Base-by-base conservation (phyloP, 2,113 vertebrate species). In the Scomber scombrus region DNA sequence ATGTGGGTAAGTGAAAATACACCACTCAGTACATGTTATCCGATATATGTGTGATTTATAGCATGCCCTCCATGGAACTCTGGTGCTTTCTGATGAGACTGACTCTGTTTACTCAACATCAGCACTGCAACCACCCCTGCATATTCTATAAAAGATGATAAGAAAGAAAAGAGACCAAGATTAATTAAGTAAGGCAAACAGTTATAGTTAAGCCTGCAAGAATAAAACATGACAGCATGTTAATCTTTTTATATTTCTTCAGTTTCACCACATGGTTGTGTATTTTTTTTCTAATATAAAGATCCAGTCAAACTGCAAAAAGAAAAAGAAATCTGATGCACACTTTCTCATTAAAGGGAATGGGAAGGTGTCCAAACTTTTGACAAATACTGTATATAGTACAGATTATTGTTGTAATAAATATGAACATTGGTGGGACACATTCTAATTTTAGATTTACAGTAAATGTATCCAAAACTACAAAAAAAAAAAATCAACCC, bases 1-100 rank as follows among this genome's bases (percentile, higher is more conserved):
- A 55, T 90, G 55, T 52, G 63, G 54, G 57, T 34, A 57, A 65
- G 68, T 40, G 65, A 54, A 26, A 77, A 84, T 76, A 21, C 60
- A 67, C 18, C 65, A 31, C 40, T 82, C 49, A 47, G 21, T 9
- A 5, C 54, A 64, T 58, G 68, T 68, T 79, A 34, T 14, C 11
- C 18, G 11, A 19, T 49, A 5, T 72, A 18, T 81, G 26, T 78
- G 77, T 91, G 90, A 92, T 91, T 93, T 94, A 93, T 93, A 47
- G 84, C 75, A 71, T 55, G 47, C 40, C 60, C 64, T 72, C 80
- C 77, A 80, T 70, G 64, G 65, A 64, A 29, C 23, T 57, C 7
- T 54, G 74, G 55, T 54, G 65, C 50, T 70, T 82, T 55, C 65
- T 85, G 85, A 92, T 91, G 80, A 90, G 85, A 5, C 76, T 46